Evolutionary conservation across 1,140 invertebrate genomes (phyloP), one percentile per base, ranked within the genome.

Genomic region (Meloidogyne chitwoodi): DNA sequence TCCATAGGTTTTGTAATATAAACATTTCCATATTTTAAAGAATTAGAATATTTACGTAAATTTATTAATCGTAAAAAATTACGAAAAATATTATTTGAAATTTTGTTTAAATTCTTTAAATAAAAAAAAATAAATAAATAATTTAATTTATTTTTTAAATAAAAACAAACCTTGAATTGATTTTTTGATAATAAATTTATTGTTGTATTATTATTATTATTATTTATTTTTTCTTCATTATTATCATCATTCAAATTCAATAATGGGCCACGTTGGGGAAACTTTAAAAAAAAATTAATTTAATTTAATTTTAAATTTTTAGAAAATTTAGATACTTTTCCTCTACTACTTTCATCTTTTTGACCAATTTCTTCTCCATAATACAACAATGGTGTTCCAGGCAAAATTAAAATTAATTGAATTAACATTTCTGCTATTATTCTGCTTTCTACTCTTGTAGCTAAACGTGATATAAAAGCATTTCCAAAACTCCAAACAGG

Each of bases 351-450:
- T 22, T 44, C 74, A 26, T 83, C 68, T 19, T 31, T 22, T 22
- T 78, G 24, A 4, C 74, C 83, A 29, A 84, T 27, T 68, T 81
- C 79, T 56, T 82, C 82, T 16, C 81, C 81, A 64, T 84, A 82
- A 68, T 84, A 82, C 24, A 82, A 19, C n/a, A 82, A 70, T 4
- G 74, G 31, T 5, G 81, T 81, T 29, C 81, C 81, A 34, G 78
- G 83, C 48, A 82, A 56, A 12, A 79, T 31, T 24, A 82, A 74
- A 63, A 81, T 68, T 11, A 82, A 14, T 79, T 84, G 78, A 56
- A 70, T 75, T 19, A 82, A 26, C 14, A 82, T 27, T 73, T 82
- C 81, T 6, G 83, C 79, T 41, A 84, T 72, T 24, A 66, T 24
- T 29, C 71, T 56, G 22, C 74, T 73, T 1, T 48, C 48, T 10